phyloP scores from a whole-genome alignment of 30 jellyfish, hydroid and myxozoan species.

The Rhopilema esculentum region DNA sequence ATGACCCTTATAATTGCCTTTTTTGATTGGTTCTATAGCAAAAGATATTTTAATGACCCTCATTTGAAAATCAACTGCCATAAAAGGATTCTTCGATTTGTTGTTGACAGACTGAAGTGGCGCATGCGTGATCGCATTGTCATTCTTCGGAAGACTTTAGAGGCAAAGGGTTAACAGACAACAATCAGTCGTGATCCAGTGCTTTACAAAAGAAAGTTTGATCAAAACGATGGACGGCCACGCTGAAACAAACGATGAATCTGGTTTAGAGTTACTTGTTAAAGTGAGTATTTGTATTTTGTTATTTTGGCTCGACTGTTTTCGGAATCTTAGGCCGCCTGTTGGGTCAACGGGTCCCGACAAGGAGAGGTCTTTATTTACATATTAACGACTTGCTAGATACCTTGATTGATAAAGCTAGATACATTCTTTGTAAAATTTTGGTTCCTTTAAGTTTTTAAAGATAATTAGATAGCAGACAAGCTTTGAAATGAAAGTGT shows the following conservation, averaged over 20 bases:
- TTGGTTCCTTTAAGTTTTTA: background rate
- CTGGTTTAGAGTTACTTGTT: constrained; percentile 54
- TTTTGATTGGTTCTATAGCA: background rate
- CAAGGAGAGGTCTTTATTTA: background rate
- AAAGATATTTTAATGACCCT: background rate
- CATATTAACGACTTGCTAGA: background rate
- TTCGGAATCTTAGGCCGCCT: background rate
- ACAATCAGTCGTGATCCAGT: background rate
- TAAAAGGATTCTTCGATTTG: background rate
- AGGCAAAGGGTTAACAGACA: background rate
- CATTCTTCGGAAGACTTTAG: background rate
- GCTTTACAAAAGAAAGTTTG: background rate
- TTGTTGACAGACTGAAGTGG: background rate
- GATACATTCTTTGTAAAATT: background rate
- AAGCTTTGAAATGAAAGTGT: background rate
- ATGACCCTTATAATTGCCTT: background rate
- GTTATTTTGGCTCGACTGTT: background rate
- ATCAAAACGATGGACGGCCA: constrained; percentile 24
- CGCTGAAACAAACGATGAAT: constrained; percentile 32
- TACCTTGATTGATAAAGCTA: background rate
- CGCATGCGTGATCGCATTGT: background rate
- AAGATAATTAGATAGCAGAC: background rate
- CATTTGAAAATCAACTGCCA: background rate
- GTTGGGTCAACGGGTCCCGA: too few relatives aligned
- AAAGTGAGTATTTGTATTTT: background rate